Conservation (phyloP, 2,888 invertebrate genomes). For the Coleophora deauratella region DNA sequence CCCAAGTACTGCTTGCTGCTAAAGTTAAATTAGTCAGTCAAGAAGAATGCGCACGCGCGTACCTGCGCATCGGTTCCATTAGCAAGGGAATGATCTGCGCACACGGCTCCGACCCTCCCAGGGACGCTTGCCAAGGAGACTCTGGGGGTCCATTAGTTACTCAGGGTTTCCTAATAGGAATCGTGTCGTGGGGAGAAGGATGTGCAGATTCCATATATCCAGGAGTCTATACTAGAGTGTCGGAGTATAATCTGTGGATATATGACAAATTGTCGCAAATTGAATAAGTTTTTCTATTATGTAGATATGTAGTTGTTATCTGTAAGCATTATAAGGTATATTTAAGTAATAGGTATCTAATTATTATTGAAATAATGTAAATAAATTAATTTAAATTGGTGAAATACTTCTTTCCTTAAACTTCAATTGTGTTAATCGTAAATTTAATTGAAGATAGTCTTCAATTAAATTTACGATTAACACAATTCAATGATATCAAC, state of each 20-base stretch:
- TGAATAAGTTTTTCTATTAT: not conserved
- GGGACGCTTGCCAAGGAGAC: slow-evolving; percentile 72
- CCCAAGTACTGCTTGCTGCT: slow-evolving; percentile 45
- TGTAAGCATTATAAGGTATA: no score
- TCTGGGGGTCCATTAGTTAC: slow-evolving; percentile 76
- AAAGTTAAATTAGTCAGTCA: slow-evolving; percentile 51
- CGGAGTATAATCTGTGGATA: slow-evolving; percentile 50
- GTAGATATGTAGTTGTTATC: no score
- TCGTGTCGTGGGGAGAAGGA: slow-evolving; percentile 75
- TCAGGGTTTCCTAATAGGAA: slow-evolving; percentile 55
- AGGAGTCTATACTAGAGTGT: slow-evolving; percentile 73
- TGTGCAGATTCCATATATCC: slow-evolving; percentile 68
- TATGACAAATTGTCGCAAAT: slow-evolving; percentile 12
- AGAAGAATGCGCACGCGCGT: slow-evolving; percentile 43
- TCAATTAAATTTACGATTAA: no score
- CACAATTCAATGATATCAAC: no score
- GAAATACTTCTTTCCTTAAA: no score
- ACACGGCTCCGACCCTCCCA: slow-evolving; percentile 32
- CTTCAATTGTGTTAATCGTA: no score
- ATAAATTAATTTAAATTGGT: no score
- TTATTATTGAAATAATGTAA: no score
- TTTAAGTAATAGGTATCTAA: no score
- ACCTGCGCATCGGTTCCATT: slow-evolving; percentile 40
- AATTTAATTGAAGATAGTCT: no score
- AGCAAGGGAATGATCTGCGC: slow-evolving; percentile 62